Evolutionary conservation across 2,888 invertebrate genomes (phyloP).

Genomic region (Leptothorax acervorum): DNA sequence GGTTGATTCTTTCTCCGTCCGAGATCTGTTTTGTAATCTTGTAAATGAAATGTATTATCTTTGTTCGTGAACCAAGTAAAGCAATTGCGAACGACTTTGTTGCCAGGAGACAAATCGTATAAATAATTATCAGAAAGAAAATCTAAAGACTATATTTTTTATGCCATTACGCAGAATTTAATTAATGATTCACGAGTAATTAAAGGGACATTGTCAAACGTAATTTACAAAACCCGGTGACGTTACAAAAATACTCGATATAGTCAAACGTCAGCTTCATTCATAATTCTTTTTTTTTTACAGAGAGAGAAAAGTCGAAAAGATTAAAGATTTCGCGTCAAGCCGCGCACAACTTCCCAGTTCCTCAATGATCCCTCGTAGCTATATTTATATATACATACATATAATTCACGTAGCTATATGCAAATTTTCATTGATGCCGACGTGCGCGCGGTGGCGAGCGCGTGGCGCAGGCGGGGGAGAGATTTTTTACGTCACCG

Average conservation of each 20-base stretch:
- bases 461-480: background rate
- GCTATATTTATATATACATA: background rate
- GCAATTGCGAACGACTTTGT: background rate
- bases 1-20: too few species aligned
- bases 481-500: conserved; percentile 6
- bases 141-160: background rate
- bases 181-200: background rate
- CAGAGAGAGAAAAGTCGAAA: background rate
- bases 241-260: background rate
- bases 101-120: background rate
- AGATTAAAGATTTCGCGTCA: background rate
- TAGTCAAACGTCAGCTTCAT: background rate
- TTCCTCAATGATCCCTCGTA: background rate
- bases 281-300: background rate
- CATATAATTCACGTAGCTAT: conserved; percentile 14
- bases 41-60: too few species aligned
- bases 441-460: background rate
- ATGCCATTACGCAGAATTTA: background rate
- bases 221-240: background rate
- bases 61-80: background rate
- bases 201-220: background rate
- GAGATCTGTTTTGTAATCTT: too few species aligned
- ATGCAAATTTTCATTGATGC: conserved; percentile 46
- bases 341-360: background rate
- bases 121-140: background rate